Evolutionary conservation across 2,888 invertebrate genomes (phyloP).

Genomic region (Liodrosophila aerea): DNA sequence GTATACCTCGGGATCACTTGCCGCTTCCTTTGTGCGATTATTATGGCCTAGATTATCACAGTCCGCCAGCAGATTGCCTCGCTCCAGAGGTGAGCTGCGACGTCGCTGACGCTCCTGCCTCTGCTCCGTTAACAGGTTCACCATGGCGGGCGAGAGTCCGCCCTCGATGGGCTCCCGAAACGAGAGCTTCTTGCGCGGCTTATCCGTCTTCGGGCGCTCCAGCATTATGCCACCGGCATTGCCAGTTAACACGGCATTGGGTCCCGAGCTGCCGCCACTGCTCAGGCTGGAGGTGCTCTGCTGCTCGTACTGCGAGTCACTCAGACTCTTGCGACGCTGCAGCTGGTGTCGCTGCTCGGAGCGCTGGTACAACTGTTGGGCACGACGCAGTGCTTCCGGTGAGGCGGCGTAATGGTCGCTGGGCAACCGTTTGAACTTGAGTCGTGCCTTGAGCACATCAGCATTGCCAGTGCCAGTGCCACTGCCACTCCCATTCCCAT

Average conservation of each 20-base stretch:
- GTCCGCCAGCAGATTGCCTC: slow-evolving; percentile 28
- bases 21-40: slow-evolving; percentile 68
- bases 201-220: slow-evolving; percentile 79
- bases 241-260: slow-evolving; percentile 1
- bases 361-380: slow-evolving; percentile 71
- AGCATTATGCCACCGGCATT: slow-evolving; percentile 55
- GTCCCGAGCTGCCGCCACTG: slow-evolving; percentile 75
- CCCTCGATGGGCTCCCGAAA: slow-evolving; percentile 88
- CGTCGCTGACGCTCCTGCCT: slow-evolving; percentile 56
- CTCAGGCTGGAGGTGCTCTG: slow-evolving; percentile 74
- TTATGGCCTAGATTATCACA: slow-evolving; percentile 75
- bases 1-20: slow-evolving; percentile 66
- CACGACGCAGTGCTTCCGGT: slow-evolving; percentile 63
- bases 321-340: slow-evolving; percentile 78
- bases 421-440: slow-evolving; percentile 73
- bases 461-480: slow-evolving; percentile 16
- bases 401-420: slow-evolving; percentile 60
- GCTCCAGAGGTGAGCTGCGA: slow-evolving; percentile 74
- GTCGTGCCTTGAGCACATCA: slow-evolving; percentile 68
- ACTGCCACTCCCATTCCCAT: no score
- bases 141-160: slow-evolving; percentile 51
- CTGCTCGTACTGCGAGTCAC: slow-evolving; percentile 61
- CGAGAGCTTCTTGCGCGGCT: slow-evolving; percentile 92
- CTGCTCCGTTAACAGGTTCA: slow-evolving; percentile 42
- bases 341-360: slow-evolving; percentile 62